Evolutionary conservation across 1,140 invertebrate genomes (phyloP).

Genomic region (Aphelenchoides besseyi): DNA sequence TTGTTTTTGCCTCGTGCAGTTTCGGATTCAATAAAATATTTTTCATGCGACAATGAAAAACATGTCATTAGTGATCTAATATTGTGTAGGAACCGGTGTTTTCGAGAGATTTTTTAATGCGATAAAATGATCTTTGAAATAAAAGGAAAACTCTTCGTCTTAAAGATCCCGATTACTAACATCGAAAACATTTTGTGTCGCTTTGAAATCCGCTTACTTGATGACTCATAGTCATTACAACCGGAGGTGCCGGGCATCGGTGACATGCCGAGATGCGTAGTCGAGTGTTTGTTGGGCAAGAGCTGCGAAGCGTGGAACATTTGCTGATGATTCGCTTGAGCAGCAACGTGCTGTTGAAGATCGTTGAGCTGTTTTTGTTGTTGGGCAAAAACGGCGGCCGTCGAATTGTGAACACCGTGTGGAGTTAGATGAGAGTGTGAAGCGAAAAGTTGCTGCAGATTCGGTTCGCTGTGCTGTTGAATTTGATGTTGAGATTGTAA

Average conservation of each 20-base stretch:
- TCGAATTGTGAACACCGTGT: background rate
- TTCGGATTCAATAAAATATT: no score
- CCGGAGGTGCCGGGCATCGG: conserved; percentile 7
- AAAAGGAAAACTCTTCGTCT: no score
- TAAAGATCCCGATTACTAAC: no score
- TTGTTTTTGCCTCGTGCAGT: no score
- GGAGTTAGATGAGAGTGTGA: background rate
- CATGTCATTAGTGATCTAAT: no score
- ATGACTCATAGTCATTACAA: background rate
- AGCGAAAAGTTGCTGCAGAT: conserved; percentile 13
- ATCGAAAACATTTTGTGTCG: no score
- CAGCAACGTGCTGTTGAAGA: conserved; percentile 13
- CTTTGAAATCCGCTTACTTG: no score
- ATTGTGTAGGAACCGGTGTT: no score
- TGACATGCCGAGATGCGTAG: background rate
- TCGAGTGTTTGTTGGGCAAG: conserved; percentile 1
- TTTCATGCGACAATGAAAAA: no score
- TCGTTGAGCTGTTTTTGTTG: background rate
- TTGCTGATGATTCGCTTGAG: conserved; percentile 9
- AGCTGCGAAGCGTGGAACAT: conserved; percentile 5
- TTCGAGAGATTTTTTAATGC: no score
- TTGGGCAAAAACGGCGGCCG: background rate
- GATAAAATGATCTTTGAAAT: no score
- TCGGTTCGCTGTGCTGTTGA: conserved; percentile 17
- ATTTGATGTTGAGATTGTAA: conserved; percentile 21